Evolutionary conservation across 2,797 vertebrate genomes (phyloP), one percentile per base, ranked within the genome.

Genomic region (Sus cebifrons): DNA sequence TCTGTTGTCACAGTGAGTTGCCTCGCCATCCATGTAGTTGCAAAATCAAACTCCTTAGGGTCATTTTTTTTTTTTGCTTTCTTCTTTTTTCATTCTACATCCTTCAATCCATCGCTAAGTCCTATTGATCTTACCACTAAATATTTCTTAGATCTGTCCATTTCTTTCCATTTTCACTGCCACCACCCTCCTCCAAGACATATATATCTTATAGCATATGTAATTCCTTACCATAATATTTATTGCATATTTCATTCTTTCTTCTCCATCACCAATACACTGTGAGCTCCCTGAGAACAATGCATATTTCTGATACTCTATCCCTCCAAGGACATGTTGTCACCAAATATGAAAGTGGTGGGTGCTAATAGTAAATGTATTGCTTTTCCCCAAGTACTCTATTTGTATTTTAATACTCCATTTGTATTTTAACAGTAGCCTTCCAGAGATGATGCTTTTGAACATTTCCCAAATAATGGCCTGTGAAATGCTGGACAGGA

Each of bases 81-180:
- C 27, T 13, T 13, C 4, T 75, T 92, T 60, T 52, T 90, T 93
- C 29, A 54, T 8, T 11, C 25, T 88, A 77, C 1, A 68, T 79
- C 21, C 14, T 13, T 3, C 13, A 81, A 89, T 36, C 17, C n/a
- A 62, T 73, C 58, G 73, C 6, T 78, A 88, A 77, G 25, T 71
- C 5, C 15, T 82, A 77, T 68, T 92, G 62, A 75, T 62, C 25
- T 89, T 95, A 44, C 10, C 12, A 73, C 9, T 21, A 84, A 91
- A 75, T 94, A 91, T 36, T 83, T 89, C 14, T 23, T 11, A 86
- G 86, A 16, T 86, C 36, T 91, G 7, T 54, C 1, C 1, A 71
- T 95, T 83, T 89, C 17, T 81, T 89, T 95, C 56, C 2, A 71
- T 95, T 86, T 91, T 95, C 20, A 58, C 32, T 81, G 58, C 7